Evolutionary conservation across 1,140 invertebrate species (phyloP).

Genomic region (Oncopeltus fasciatus): DNA sequence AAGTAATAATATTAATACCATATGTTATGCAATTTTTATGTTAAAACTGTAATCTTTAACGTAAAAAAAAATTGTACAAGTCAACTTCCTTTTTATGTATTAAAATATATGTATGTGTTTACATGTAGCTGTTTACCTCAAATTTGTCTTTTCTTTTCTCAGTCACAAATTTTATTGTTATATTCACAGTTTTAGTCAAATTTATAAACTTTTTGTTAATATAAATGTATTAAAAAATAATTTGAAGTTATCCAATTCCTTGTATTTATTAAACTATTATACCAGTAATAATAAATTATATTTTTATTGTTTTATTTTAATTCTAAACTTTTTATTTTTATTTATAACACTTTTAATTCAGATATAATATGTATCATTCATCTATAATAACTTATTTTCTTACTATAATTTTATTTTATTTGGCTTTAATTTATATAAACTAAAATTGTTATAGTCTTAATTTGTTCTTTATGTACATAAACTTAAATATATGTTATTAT

Average conservation of each 20-base stretch:
- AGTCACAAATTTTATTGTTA: background rate
- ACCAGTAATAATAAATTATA: background rate
- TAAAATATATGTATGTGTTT: background rate
- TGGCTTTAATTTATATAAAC: background rate
- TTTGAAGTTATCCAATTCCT: background rate
- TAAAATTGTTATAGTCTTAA: background rate
- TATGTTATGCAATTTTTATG: too few relatives aligned
- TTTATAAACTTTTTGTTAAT: background rate
- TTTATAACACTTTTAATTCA: background rate
- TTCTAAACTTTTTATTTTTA: background rate
- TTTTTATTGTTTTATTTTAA: background rate
- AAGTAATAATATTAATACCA: too few relatives aligned
- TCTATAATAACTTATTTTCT: background rate
- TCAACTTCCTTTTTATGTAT: background rate
- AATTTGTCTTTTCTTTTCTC: background rate
- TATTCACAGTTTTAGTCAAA: background rate
- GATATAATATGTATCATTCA: background rate
- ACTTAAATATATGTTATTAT: background rate
- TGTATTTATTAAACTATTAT: background rate
- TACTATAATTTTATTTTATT: background rate
- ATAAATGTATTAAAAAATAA: background rate
- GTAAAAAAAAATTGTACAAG: background rate
- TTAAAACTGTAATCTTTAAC: too few relatives aligned
- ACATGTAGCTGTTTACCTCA: background rate
- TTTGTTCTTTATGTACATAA: background rate